A percentile compares a stretch with the other conserved stretches of the same genome.
These are phyloP conservation scores for Drosophila neoperkinsi DNA, from an alignment of 2,888 invertebrate species.

Conservation along the genomic window DNA sequence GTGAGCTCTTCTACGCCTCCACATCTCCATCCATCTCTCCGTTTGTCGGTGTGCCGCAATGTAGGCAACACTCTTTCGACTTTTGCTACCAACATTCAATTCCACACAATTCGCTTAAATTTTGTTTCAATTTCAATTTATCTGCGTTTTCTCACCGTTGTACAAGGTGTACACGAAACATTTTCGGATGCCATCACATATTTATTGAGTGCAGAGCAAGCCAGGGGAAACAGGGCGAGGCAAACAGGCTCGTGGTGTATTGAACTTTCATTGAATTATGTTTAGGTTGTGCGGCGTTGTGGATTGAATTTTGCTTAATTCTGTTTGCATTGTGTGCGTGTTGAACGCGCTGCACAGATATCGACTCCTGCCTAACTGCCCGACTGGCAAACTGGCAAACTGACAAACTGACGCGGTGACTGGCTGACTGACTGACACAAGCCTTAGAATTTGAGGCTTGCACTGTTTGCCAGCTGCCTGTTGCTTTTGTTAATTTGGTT, in stretches of 20 bases:
- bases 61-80: slow-evolving; percentile 53
- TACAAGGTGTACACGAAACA: slow-evolving; percentile 43
- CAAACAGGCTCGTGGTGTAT: slow-evolving; percentile 22
- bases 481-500: slow-evolving; percentile 43
- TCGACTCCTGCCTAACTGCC: slow-evolving; percentile 7
- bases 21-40: not conserved
- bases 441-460: slow-evolving; percentile 16
- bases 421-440: slow-evolving; percentile 10
- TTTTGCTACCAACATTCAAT: slow-evolving; percentile 34
- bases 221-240: not conserved
- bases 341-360: slow-evolving; percentile 23
- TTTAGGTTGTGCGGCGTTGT: slow-evolving; percentile 30
- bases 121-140: slow-evolving; percentile 73
- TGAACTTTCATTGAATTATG: slow-evolving; percentile 60
- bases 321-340: slow-evolving; percentile 55
- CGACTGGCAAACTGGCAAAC: not conserved
- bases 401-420: not conserved
- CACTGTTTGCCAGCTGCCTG: slow-evolving; percentile 13
- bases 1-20: not conserved
- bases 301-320: slow-evolving; percentile 44
- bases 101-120: slow-evolving; percentile 56
- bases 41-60: slow-evolving; percentile 26
- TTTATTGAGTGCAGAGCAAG: slow-evolving; percentile 4
- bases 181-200: slow-evolving; percentile 17
- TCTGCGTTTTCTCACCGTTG: slow-evolving; percentile 46